A percentile compares a stretch with the other conserved stretches of the same genome.
Conservation (phyloP, 1,140 invertebrate genomes). For the Gonatopus flavifemur region DNA sequence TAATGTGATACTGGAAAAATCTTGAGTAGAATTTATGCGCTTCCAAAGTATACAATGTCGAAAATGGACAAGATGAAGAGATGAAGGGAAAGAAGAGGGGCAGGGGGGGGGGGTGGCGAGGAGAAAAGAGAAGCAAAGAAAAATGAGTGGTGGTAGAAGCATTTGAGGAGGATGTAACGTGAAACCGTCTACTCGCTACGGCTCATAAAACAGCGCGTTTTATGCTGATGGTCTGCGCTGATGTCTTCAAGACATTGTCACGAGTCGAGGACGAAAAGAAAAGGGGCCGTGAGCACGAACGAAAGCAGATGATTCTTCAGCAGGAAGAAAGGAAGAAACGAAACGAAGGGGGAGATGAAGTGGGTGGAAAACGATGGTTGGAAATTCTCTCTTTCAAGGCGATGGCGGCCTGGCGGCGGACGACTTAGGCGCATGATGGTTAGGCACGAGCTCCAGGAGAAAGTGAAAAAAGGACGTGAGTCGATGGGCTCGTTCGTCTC, state of each 20-base stretch:
- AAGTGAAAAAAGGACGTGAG: not conserved
- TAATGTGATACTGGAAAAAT: too few species aligned
- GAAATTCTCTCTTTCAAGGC: too few species aligned
- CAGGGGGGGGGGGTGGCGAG: constrained; percentile 21
- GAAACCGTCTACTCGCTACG: constrained; percentile 48
- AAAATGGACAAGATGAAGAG: constrained; percentile 6
- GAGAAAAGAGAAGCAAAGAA: constrained; percentile 17
- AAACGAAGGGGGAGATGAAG: constrained; percentile 2
- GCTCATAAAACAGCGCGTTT: constrained; percentile 53
- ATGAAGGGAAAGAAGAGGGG: constrained; percentile 16
- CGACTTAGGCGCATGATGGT: constrained; percentile 12
- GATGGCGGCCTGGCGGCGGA: constrained; percentile 4
- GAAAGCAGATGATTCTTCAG: too few species aligned
- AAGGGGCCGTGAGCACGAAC: too few species aligned
- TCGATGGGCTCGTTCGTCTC: constrained; percentile 11
- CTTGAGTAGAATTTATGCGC: too few species aligned
- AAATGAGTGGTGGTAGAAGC: constrained; percentile 19
- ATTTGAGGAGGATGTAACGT: constrained; percentile 48
- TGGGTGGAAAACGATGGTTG: too few species aligned
- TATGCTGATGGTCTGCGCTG: constrained; percentile 52
- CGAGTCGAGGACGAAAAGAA: constrained; percentile 30
- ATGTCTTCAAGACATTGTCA: constrained; percentile 44
- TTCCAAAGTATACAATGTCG: not conserved
- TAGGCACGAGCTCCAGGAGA: constrained; percentile 9
- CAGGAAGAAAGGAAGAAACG: constrained; percentile 3